Conservation (phyloP, 2,888 invertebrate species). For the Lissonota sp. region DNA sequence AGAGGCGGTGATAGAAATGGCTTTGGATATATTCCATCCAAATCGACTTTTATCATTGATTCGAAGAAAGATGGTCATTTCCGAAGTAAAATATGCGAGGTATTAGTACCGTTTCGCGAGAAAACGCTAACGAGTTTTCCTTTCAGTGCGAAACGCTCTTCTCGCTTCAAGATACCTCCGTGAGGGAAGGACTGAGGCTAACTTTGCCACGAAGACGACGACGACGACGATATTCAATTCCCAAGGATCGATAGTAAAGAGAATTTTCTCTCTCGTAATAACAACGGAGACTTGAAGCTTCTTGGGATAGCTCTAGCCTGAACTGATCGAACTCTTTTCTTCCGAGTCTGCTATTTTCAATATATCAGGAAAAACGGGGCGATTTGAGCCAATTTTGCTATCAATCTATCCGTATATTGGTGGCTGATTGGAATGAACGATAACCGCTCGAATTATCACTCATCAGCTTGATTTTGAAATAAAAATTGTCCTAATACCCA, state of each 20-base stretch:
- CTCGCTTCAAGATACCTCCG: constrained; percentile 40
- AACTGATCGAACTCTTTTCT: constrained; percentile 51
- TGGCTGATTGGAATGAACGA: no score
- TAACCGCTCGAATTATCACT: no score
- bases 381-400: no score
- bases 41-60: constrained; percentile 25
- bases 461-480: no score
- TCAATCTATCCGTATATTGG: no score
- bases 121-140: constrained; percentile 55
- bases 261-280: constrained; percentile 23
- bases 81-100: constrained; percentile 28
- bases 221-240: constrained; percentile 54
- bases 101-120: constrained; percentile 43
- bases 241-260: constrained; percentile 39
- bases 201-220: constrained; percentile 39
- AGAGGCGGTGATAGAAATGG: neutral
- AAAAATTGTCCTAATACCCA: no score
- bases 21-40: neutral
- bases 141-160: constrained; percentile 29
- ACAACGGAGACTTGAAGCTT: constrained; percentile 26
- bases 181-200: constrained; percentile 29
- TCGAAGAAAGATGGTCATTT: constrained; percentile 38
- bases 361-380: neutral
- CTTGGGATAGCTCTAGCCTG: constrained; percentile 41
- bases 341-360: constrained; percentile 31